These are phyloP conservation scores for Pharmacophagus antenor DNA, from an alignment of 2,888 invertebrate genomes.

Conservation along the genomic window DNA sequence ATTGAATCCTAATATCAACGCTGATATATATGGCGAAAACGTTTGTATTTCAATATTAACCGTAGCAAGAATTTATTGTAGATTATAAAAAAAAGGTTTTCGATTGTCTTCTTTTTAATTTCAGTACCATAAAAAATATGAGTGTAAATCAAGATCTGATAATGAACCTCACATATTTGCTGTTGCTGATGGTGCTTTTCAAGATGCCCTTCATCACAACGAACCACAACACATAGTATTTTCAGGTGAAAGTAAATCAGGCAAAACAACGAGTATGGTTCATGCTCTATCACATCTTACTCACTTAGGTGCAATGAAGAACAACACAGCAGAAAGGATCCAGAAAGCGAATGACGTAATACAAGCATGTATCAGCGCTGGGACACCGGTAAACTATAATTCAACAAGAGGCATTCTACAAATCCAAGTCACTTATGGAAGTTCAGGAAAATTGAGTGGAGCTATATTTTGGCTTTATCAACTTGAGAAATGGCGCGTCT, in stretches of 20 bases:
- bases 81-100: not conserved
- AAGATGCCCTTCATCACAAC: constrained; percentile 93
- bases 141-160: constrained; percentile 92
- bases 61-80: not conserved
- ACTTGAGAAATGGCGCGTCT: constrained; percentile 93
- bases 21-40: constrained; percentile 86
- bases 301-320: constrained; percentile 88
- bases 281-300: constrained; percentile 90
- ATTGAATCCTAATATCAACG: constrained; percentile 88
- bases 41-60: constrained; percentile 66
- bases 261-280: constrained; percentile 92
- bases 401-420: constrained; percentile 92
- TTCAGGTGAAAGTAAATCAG: constrained; percentile 94
- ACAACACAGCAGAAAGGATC: constrained; percentile 83
- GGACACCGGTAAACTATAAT: constrained; percentile 91
- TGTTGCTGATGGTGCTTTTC: constrained; percentile 93
- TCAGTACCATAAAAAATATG: constrained; percentile 89
- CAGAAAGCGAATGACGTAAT: constrained; percentile 85
- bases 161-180: constrained; percentile 95
- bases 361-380: constrained; percentile 90
- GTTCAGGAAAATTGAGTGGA: constrained; percentile 92
- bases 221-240: constrained; percentile 92
- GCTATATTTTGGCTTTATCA: constrained; percentile 93
- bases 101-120: constrained; percentile 42
- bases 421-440: constrained; percentile 90